Evolutionary conservation across 2,888 invertebrate species (phyloP).

Genomic region (Neria commutata): DNA sequence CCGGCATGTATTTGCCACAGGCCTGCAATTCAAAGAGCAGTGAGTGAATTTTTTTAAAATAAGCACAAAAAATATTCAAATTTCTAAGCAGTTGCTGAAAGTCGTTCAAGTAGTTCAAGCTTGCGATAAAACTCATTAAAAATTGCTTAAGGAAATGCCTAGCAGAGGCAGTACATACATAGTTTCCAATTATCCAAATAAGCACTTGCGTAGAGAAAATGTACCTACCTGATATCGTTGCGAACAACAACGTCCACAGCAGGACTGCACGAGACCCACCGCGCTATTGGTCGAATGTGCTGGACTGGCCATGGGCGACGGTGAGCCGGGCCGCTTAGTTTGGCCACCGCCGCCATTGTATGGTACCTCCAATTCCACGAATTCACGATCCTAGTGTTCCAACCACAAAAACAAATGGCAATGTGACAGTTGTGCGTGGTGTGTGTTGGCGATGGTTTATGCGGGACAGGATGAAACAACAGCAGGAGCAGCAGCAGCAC

Average conservation of each 20-base stretch:
- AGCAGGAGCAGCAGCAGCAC: no score
- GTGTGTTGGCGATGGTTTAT: no score
- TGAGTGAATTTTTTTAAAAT: conserved; percentile 1
- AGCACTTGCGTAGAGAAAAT: background rate
- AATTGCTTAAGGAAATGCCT: no score
- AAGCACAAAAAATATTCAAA: background rate
- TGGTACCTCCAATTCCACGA: conserved; percentile 94
- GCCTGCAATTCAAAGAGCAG: conserved; percentile 64
- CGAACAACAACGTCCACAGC: conserved; percentile 84
- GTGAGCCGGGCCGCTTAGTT: conserved; percentile 88
- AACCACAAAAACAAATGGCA: no score
- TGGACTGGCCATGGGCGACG: conserved; percentile 85
- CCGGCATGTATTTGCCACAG: conserved; percentile 87
- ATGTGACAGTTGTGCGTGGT: no score
- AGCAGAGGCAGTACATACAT: no score
- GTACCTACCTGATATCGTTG: conserved; percentile 83
- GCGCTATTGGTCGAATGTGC: conserved; percentile 81
- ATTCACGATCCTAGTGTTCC: conserved; percentile 83
- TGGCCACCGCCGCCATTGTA: conserved; percentile 93
- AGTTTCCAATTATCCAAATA: no score
- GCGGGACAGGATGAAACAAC: no score
- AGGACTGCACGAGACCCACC: conserved; percentile 75
- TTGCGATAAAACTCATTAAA: no score
- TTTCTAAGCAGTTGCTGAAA: background rate
- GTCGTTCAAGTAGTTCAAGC: background rate